Base-by-base conservation (phyloP, 1,140 invertebrate genomes). In the Paracyclopina nana region DNA sequence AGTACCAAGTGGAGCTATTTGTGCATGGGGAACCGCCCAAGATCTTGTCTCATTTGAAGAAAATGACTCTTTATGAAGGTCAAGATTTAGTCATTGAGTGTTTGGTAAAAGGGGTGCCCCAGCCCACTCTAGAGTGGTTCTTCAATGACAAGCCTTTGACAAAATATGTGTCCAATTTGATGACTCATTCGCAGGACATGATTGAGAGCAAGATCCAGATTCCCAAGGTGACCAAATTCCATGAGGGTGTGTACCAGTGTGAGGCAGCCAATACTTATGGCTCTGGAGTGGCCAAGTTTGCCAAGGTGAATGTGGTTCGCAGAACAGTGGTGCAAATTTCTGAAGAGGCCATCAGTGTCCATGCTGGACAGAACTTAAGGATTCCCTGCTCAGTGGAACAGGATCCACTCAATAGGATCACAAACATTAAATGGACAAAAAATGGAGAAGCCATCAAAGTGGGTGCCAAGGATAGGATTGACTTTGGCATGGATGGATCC, bases 201-300 rank as follows among this genome's bases (percentile, higher is more conserved):
- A 26, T 14, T 26, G 50, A 52, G 27, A 14, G 38, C 3, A 14
- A 38, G 11, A 26, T 52, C 5, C 18, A 45, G 14, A 38, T 52
- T n/a, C 18, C 34, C 4, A 44, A 25, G 14, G 41, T 40, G 25
- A 44, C 38, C 16, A 52, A 52, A 27, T 22, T 14, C 16, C 6
- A 52, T 20, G 50, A 52, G 11, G 50, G 50, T 26, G 38, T 52
- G 2, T 52, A 52, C 27, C 50, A 52, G 27, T 52, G 50, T 42
- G 16, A 20, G 3, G 41, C 50, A 2, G 27, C 18, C 6, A 52
- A 52, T 29, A 24, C 27, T 26, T 44, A 46, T 24, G 50, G 50
- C 4, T 42, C 50, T 14, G 45, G 45, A 11, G 50, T 52, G 18
- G 50, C 34, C 5, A 52, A 52, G 28, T 46, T 26, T 27, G n/a